phyloP scores from a whole-genome alignment of 1,140 invertebrate species.

The Melipona quadrifasciata region DNA sequence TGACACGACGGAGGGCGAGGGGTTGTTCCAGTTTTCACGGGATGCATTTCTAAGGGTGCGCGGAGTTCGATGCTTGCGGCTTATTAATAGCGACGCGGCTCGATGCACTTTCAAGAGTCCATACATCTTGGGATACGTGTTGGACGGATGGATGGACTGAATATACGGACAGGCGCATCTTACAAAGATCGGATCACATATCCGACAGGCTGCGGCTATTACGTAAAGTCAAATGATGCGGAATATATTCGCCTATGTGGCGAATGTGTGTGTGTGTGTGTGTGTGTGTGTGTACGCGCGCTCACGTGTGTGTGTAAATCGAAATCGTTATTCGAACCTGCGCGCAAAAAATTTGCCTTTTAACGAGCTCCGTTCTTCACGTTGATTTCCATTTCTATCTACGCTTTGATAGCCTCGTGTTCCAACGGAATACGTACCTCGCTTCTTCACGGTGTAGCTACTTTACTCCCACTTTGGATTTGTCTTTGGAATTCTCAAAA shows the following conservation, averaged over 20 bases:
- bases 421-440: too few species aligned
- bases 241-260: not conserved
- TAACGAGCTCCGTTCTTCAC: not conserved
- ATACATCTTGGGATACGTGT: slow-evolving; percentile 46
- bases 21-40: slow-evolving; percentile 25
- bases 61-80: slow-evolving; percentile 34
- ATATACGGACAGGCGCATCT: slow-evolving; percentile 5
- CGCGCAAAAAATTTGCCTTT: not conserved
- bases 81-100: slow-evolving; percentile 48
- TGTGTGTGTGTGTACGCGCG: too few species aligned
- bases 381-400: not conserved
- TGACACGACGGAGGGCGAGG: not conserved
- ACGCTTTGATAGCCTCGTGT: not conserved
- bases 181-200: slow-evolving; percentile 27
- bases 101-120: slow-evolving; percentile 39
- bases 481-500: not conserved
- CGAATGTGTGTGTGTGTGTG: not conserved
- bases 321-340: not conserved
- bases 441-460: not conserved
- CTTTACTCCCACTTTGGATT: not conserved
- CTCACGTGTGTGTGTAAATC: not conserved
- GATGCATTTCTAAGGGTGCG: slow-evolving; percentile 39
- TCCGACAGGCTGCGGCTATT: not conserved
- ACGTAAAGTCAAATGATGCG: slow-evolving; percentile 17
- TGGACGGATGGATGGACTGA: slow-evolving; percentile 31